Evolutionary conservation across 2,113 vertebrate genomes (phyloP).

Genomic region (Pseudonaja textilis): DNA sequence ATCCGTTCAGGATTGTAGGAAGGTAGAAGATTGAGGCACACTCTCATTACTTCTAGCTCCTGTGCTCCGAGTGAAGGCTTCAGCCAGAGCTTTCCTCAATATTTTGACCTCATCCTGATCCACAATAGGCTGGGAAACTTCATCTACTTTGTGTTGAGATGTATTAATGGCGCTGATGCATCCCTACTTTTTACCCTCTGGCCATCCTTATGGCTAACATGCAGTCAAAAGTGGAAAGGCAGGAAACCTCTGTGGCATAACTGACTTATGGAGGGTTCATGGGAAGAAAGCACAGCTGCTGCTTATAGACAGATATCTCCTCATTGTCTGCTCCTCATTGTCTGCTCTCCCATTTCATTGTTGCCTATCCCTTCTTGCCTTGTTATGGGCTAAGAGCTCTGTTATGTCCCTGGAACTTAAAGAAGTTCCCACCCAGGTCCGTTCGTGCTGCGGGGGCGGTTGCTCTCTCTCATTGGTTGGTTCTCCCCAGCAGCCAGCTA

Average conservation of each 20-base stretch:
- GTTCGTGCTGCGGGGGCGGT: no score
- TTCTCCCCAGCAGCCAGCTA: no score
- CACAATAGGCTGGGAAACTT: constrained; percentile 81
- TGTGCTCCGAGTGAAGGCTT: constrained; percentile 58
- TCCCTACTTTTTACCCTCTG: constrained; percentile 81
- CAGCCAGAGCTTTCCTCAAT: constrained; percentile 75
- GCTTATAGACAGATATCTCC: constrained; percentile 81
- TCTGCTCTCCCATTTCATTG: constrained; percentile 69
- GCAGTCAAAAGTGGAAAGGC: constrained; percentile 77
- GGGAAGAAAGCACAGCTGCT: constrained; percentile 70
- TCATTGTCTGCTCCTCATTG: constrained; percentile 76
- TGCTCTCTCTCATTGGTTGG: no score
- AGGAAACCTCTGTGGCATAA: constrained; percentile 59
- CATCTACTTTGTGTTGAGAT: constrained; percentile 84
- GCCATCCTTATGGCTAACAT: constrained; percentile 84
- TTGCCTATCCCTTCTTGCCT: constrained; percentile 77
- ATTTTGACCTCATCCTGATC: constrained; percentile 72
- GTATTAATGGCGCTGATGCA: constrained; percentile 75
- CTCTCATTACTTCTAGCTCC: constrained; percentile 70
- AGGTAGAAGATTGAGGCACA: constrained; percentile 73
- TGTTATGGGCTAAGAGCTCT: constrained; percentile 14
- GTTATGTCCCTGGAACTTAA: no score
- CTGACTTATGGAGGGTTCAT: constrained; percentile 71
- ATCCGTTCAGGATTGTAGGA: constrained; percentile 82
- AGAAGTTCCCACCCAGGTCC: no score